These are phyloP conservation scores for Rhorus exstirpatorius DNA, from an alignment of 2,888 invertebrate species.

Conservation along the genomic window DNA sequence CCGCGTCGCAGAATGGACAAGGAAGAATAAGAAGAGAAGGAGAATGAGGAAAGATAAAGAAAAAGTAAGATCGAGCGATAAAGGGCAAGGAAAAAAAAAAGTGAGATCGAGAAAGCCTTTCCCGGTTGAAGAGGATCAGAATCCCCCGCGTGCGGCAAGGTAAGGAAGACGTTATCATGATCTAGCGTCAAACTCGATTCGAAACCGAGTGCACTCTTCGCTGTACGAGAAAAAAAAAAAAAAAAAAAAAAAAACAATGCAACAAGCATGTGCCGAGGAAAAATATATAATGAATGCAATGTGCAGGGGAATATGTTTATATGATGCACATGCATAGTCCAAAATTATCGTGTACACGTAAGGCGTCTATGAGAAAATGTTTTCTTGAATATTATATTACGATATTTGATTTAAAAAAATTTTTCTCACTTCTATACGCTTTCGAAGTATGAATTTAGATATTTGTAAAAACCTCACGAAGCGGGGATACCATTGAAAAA, in stretches of 20 bases:
- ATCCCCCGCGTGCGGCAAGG: conserved; percentile 72
- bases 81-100: conserved; percentile 55
- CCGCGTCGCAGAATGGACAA: conserved; percentile 47
- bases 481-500: too few relatives aligned
- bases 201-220: conserved; percentile 70
- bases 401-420: too few relatives aligned
- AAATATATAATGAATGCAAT: conserved; percentile 2
- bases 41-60: conserved; percentile 61
- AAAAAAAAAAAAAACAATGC: neutral
- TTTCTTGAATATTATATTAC: too few relatives aligned
- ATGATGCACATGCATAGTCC: too few relatives aligned
- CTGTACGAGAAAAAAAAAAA: too few relatives aligned
- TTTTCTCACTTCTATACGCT: too few relatives aligned
- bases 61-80: conserved; percentile 66
- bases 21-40: conserved; percentile 28
- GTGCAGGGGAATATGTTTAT: too few relatives aligned
- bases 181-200: conserved; percentile 84
- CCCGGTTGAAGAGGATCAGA: conserved; percentile 75
- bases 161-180: conserved; percentile 82
- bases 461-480: too few relatives aligned
- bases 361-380: too few relatives aligned
- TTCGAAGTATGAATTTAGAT: too few relatives aligned
- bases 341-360: too few relatives aligned
- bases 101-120: conserved; percentile 71
- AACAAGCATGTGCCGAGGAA: conserved; percentile 27